Percentiles rank a stretch among this genome's conserved stretches.
phyloP scores from a whole-genome alignment of 2,797 vertebrate genomes.

The Lutjanus argentimaculatus region DNA sequence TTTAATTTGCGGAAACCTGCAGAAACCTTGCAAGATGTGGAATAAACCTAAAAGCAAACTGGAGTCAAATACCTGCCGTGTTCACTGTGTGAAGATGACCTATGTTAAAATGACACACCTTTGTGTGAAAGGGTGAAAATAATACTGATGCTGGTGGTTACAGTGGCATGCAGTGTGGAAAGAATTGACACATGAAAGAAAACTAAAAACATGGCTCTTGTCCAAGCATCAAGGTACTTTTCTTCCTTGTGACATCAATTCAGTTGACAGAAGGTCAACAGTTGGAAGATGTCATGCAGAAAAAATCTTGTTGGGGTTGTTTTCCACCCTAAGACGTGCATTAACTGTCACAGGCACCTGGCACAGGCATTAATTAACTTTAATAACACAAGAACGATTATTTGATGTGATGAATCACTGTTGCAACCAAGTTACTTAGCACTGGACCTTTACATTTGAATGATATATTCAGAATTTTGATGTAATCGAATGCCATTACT shows the following conservation, averaged over 20 bases:
- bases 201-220: not conserved
- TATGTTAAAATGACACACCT: conserved; percentile 1
- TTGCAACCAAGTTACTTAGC: not conserved
- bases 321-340: not conserved
- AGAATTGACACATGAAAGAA: not conserved
- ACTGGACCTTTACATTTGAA: not conserved
- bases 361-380: not conserved
- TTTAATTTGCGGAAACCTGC: too few relatives aligned
- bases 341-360: not conserved
- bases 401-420: not conserved
- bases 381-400: not conserved
- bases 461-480: not conserved
- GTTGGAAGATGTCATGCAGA: not conserved
- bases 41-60: not conserved
- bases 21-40: too few relatives aligned
- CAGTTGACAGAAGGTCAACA: not conserved
- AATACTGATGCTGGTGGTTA: not conserved
- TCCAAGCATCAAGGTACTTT: not conserved
- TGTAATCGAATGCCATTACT: conserved; percentile 10
- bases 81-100: not conserved
- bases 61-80: not conserved
- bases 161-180: not conserved
- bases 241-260: not conserved
- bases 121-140: not conserved
- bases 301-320: conserved; percentile 1